Conservation (phyloP, 2,888 invertebrate genomes). For the Polydrusus cervinus region DNA sequence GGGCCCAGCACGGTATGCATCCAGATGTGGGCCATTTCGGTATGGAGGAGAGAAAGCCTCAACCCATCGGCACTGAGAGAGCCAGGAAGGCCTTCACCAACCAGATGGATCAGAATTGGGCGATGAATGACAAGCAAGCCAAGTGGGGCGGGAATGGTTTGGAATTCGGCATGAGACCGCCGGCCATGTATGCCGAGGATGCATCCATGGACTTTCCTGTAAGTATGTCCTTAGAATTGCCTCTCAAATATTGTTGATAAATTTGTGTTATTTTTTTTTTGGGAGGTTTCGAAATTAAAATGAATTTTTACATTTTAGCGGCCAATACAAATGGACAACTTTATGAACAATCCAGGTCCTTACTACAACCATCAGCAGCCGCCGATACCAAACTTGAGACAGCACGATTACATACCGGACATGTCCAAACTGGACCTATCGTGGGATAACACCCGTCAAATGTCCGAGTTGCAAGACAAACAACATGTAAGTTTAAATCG, state of each 20-base stretch:
- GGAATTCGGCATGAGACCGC: constrained; percentile 62
- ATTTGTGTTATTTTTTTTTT: too few species aligned
- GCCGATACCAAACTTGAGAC: constrained; percentile 60
- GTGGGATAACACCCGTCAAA: constrained; percentile 64
- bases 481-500: constrained; percentile 65
- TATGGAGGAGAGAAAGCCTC: constrained; percentile 74
- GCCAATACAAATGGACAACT: constrained; percentile 64
- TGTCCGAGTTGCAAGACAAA: constrained; percentile 69
- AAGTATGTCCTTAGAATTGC: constrained; percentile 48
- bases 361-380: constrained; percentile 58
- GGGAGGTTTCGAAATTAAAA: too few species aligned
- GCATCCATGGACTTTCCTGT: constrained; percentile 73
- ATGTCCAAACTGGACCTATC: constrained; percentile 66
- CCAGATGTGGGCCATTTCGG: constrained; percentile 58
- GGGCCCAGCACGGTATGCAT: constrained; percentile 47
- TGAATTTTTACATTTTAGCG: constrained; percentile 25
- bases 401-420: constrained; percentile 66
- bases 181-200: constrained; percentile 69
- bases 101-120: constrained; percentile 58
- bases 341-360: constrained; percentile 64
- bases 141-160: constrained; percentile 57
- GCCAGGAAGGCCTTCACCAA: constrained; percentile 76
- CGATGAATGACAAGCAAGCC: constrained; percentile 52
- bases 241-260: background rate
- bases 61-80: constrained; percentile 88